phyloP scores from a whole-genome alignment of 92 coral and sea anemone species.

The Zoanthus solanderi region DNA sequence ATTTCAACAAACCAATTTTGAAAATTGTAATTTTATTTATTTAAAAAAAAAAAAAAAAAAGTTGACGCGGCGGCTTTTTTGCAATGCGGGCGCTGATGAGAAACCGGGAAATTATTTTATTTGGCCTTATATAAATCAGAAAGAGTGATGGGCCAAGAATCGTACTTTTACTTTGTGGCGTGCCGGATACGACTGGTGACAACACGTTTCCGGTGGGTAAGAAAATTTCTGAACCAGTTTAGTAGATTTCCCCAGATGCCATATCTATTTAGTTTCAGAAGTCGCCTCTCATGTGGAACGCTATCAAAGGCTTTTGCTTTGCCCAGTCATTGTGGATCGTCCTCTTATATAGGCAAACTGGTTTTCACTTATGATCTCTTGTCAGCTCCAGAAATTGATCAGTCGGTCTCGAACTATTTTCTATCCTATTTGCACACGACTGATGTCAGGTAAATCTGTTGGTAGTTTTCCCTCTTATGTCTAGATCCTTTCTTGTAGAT shows the following conservation, averaged over 20 bases:
- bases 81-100: no score
- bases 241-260: background rate
- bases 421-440: constrained; percentile 68
- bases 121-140: background rate
- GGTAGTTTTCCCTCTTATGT: constrained; percentile 63
- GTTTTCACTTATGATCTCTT: constrained; percentile 33
- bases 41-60: no score
- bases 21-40: no score
- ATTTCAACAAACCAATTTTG: no score
- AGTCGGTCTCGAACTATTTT: constrained; percentile 43
- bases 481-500: constrained; percentile 61
- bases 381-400: constrained; percentile 39
- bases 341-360: constrained; percentile 62
- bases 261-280: no score
- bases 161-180: constrained; percentile 15
- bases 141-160: constrained; percentile 23
- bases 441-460: constrained; percentile 60
- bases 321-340: constrained; percentile 44
- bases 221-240: background rate
- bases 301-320: no score
- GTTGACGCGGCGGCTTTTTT: no score
- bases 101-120: no score
- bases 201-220: constrained; percentile 2
- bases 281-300: no score
- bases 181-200: constrained; percentile 22